Evolutionary conservation across 2,113 vertebrate species (phyloP), one percentile per base, ranked within the genome.

Genomic region (Anarrhichthys ocellatus): DNA sequence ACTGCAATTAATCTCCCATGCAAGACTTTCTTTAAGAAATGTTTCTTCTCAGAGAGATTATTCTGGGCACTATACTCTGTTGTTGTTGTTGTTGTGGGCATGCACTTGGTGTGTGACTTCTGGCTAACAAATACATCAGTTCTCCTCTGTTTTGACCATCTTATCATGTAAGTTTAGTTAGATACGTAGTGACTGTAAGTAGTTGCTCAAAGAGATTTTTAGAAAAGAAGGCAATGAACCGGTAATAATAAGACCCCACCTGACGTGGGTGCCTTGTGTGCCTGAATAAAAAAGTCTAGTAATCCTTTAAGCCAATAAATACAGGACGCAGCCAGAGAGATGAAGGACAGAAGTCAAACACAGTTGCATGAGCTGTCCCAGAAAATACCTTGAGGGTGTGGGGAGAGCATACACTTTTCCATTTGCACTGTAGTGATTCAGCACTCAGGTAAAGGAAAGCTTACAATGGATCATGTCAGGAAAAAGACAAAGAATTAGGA

Each of bases 261-360:
- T 91, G 86, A 83, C 80, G 81, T 74, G 54, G 69, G 82, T 73
- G 14, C 62, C 68, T 54, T 62, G 76, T 89, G 81, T 85, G 59
- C 73, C 76, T n/a, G 73, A 79, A 88, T 90, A 91, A 92, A 90
- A 92, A 82, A 48, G 88, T 69, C 84, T 22, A 18, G 69, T 94
- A 92, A 95, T 93, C 92, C 86, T 81, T 92, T 94, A 94, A 94
- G 89, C 93, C 91, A 91, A 92, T 92, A 92, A 87, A 90, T 84
- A 50, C 84, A 82, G 89, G 77, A 82, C 65, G 38, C 32, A 84
- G 73, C 81, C 74, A 77, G 67, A 73, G 38, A 81, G 84, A 68
- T 7, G 48, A 75, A 75, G 89, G 83, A 69, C 82, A 91, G 42
- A 73, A 93, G 85, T 89, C 88, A 84, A 85, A 80, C 78, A 61